Evolutionary conservation across 1,140 invertebrate species (phyloP), one percentile per base, ranked within the genome.

Genomic region (Eufriesea mexicana): DNA sequence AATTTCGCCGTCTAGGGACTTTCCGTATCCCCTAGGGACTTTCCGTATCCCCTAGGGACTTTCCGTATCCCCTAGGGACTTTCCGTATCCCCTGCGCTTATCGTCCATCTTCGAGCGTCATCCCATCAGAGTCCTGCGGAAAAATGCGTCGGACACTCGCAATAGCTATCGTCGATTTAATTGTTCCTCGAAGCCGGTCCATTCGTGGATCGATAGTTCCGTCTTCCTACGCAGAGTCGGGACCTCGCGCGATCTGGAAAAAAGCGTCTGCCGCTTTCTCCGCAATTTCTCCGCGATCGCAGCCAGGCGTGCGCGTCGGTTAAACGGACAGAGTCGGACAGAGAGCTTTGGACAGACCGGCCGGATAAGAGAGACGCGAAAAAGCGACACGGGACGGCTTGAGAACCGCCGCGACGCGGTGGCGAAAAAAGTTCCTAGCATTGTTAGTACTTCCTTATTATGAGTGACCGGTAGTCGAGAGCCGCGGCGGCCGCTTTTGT

Each of bases 361-460:
- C 20, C 55, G 28, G 4, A 42, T 4, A n/a, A 14, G 10, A 45
- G 35, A 45, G 62, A 6, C 16, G n/a, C 67, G 12, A 23, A 35
- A 51, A 49, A 51, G 9, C n/a, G 25, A 14, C 66, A 42, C 20
- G 66, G 42, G 16, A 12, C 23, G 8, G 73, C 66, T 79, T 87
- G 86, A 87, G 86, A 87, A 86, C 75, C 80, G 20, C 25, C 23
- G 35, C 49, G 4, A 20, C 42, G 45, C 25, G 70, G 57, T 79
- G 64, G 57, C 73, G 74, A 86, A 79, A 86, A 75, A 86, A 76
- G 85, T 86, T 87, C 55, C 76, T 84, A 79, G 86, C 82, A 87
- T 88, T 88, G 86, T 88, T 72, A 55, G 73, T 80, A 88, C 86
- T 88, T 88, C 86, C 86, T 88, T 88, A 88, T 88, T 88, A 88